Conservation (phyloP, 2,113 vertebrate genomes). For the Corydoras sp. region DNA sequence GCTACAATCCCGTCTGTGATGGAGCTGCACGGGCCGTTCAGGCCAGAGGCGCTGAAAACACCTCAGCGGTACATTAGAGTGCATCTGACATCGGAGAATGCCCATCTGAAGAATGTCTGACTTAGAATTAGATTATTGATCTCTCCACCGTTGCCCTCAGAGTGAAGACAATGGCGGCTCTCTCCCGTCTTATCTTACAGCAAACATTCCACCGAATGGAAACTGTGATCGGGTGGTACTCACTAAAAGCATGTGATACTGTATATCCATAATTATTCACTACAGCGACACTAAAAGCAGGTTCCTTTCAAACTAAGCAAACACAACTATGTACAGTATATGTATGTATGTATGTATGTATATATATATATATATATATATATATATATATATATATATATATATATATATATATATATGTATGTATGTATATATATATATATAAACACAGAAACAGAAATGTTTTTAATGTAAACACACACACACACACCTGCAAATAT, state of each 20-base stretch:
- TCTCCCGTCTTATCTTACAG: slow-evolving; percentile 29
- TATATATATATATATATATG: no score
- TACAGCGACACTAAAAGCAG: no score
- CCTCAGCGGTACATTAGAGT: slow-evolving; percentile 28
- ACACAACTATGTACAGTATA: no score
- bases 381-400: no score
- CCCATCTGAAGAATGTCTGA: slow-evolving; percentile 31
- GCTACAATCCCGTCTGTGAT: slow-evolving; percentile 11
- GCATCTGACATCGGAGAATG: slow-evolving; percentile 38
- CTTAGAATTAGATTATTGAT: slow-evolving; percentile 48
- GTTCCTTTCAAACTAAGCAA: no score
- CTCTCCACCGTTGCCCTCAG: slow-evolving; percentile 31
- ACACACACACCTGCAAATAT: no score
- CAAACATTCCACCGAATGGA: background rate
- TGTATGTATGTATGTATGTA: no score
- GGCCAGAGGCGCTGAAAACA: slow-evolving; percentile 5
- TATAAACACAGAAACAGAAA: no score
- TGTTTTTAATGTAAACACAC: no score
- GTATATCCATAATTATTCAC: slow-evolving; percentile 7
- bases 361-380: no score
- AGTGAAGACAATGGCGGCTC: slow-evolving; percentile 26
- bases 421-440: no score
- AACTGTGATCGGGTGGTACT: slow-evolving; percentile 12
- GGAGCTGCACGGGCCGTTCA: slow-evolving; percentile 10
- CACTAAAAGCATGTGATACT: slow-evolving; percentile 14